Conservation (phyloP, 2,797 vertebrate species). For the Taeniopygia guttata region DNA sequence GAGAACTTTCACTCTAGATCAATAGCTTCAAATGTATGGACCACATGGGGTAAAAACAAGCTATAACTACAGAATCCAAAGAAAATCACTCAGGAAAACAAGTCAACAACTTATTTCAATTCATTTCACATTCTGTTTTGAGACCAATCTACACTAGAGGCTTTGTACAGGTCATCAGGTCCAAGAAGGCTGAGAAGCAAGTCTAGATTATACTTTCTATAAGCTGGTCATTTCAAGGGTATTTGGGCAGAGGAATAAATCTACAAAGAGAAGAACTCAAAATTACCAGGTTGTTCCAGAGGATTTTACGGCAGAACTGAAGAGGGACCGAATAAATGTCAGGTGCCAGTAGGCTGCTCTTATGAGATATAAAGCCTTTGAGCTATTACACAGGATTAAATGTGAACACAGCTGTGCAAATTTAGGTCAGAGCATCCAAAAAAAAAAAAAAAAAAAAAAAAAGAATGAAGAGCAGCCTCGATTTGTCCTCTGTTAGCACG, state of each 20-base stretch:
- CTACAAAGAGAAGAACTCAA: background rate
- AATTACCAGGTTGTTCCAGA: background rate
- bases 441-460: background rate
- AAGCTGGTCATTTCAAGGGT: background rate
- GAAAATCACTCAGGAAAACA: background rate
- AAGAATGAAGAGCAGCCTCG: background rate
- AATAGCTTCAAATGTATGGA: background rate
- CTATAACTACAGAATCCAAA: background rate
- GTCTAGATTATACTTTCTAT: background rate
- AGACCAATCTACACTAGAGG: background rate
- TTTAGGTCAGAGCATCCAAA: slow-evolving; percentile 39
- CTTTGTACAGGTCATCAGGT: background rate
- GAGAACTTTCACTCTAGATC: background rate
- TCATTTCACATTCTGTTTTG: background rate
- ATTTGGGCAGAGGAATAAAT: background rate
- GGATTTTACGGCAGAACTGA: slow-evolving; percentile 2
- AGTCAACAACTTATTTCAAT: background rate
- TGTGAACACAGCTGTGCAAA: slow-evolving; percentile 51
- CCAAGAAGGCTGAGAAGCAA: background rate
- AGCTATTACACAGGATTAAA: slow-evolving; percentile 53
- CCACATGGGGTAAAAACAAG: background rate
- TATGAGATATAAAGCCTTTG: slow-evolving; percentile 17
- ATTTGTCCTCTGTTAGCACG: slow-evolving; percentile 15
- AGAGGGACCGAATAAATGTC: background rate
- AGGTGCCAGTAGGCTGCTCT: slow-evolving; percentile 32